Percentiles rank a stretch among this genome's conserved stretches.
Conservation (phyloP, 23 tunicate genomes). For the Botrylloides violaceus region DNA sequence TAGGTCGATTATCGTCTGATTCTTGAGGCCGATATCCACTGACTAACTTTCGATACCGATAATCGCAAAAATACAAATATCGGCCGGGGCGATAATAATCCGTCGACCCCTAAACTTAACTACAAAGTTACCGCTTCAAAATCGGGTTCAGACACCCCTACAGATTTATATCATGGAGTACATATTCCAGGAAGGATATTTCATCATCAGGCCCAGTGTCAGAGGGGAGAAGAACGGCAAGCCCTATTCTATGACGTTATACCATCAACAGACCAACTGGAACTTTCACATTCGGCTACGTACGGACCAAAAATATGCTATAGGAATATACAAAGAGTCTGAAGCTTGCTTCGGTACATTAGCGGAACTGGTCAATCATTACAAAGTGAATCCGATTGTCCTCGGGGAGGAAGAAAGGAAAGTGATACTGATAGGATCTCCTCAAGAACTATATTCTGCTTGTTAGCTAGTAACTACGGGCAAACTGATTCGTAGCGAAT, state of each 20-base stretch:
- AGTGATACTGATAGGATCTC: slow-evolving; percentile 10
- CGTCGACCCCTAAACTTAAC: background rate
- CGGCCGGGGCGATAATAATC: background rate
- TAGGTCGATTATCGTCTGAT: background rate
- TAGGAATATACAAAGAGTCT: slow-evolving; percentile 51
- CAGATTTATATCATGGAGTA: too few relatives aligned
- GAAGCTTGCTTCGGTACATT: slow-evolving; percentile 68
- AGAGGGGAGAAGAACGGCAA: slow-evolving; percentile 27
- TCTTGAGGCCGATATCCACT: too few relatives aligned
- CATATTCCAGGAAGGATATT: slow-evolving; percentile 63
- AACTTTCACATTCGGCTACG: slow-evolving; percentile 81
- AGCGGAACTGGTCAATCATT: slow-evolving; percentile 50
- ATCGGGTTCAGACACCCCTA: background rate
- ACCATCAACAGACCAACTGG: slow-evolving; percentile 39
- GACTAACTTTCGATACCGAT: too few relatives aligned
- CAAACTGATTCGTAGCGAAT: too few relatives aligned
- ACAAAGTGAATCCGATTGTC: slow-evolving; percentile 40
- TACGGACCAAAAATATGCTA: slow-evolving; percentile 48
- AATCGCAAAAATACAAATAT: too few relatives aligned
- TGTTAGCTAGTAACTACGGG: too few relatives aligned
- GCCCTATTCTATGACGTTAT: slow-evolving; percentile 70
- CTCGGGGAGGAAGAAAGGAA: slow-evolving; percentile 38
- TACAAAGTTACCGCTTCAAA: background rate
- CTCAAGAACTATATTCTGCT: slow-evolving; percentile 5
- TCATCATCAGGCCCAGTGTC: slow-evolving; percentile 62